Evolutionary conservation across 2,888 invertebrate genomes (phyloP).

Genomic region (Trachelus troglodyta): DNA sequence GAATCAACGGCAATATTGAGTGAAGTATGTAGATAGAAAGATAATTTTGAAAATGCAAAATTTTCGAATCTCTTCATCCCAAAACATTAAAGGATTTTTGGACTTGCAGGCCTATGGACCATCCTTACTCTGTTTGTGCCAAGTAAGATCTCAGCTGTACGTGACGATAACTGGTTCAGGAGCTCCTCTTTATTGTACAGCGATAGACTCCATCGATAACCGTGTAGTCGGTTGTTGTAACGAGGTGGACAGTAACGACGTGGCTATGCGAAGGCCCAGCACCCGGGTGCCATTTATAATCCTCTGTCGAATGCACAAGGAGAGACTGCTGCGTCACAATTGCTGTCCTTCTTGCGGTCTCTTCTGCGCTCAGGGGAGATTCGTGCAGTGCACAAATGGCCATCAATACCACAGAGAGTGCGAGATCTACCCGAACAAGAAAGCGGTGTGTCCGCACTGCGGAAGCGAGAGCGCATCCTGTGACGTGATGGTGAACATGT

Average conservation of each 20-base stretch:
- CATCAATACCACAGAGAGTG: slow-evolving; percentile 90
- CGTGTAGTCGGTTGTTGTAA: slow-evolving; percentile 86
- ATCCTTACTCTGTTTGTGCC: slow-evolving; percentile 68
- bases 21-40: slow-evolving; percentile 44
- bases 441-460: slow-evolving; percentile 79
- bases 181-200: slow-evolving; percentile 78
- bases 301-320: slow-evolving; percentile 82
- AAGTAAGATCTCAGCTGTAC: slow-evolving; percentile 68
- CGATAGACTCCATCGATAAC: slow-evolving; percentile 80
- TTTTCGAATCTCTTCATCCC: not conserved
- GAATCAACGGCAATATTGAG: slow-evolving; percentile 64
- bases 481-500: slow-evolving; percentile 74
- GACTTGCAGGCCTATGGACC: slow-evolving; percentile 54
- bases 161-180: slow-evolving; percentile 67
- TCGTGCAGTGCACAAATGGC: slow-evolving; percentile 80
- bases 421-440: slow-evolving; percentile 70
- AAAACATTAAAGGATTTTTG: not conserved
- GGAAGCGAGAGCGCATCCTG: slow-evolving; percentile 71
- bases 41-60: not conserved
- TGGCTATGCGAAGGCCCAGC: slow-evolving; percentile 77
- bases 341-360: slow-evolving; percentile 92
- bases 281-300: slow-evolving; percentile 82
- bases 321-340: slow-evolving; percentile 82
- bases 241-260: slow-evolving; percentile 69
- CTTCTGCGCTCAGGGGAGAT: slow-evolving; percentile 91